phyloP scores from a whole-genome alignment of 2,113 vertebrate species.

The Periophthalmodon schlosseri region DNA sequence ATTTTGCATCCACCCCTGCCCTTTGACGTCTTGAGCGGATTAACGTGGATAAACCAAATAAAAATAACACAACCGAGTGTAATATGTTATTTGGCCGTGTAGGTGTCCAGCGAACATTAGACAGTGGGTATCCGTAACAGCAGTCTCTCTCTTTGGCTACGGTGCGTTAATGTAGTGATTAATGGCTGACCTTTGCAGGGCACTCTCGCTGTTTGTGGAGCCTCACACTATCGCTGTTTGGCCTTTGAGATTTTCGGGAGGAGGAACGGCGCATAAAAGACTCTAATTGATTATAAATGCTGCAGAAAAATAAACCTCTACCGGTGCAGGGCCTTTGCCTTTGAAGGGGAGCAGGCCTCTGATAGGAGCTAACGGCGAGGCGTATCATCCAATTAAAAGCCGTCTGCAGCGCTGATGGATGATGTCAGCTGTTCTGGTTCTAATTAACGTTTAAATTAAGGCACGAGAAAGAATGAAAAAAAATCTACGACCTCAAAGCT shows the following conservation, averaged over 20 bases:
- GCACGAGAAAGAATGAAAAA: conserved; percentile 46
- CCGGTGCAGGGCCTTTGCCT: conserved; percentile 7
- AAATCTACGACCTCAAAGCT: conserved; percentile 34
- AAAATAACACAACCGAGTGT: background rate
- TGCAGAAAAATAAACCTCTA: background rate
- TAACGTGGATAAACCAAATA: background rate
- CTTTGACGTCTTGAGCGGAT: background rate
- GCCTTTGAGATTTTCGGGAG: conserved; percentile 6
- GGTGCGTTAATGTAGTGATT: conserved; percentile 10
- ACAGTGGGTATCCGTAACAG: background rate
- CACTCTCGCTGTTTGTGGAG: conserved; percentile 4
- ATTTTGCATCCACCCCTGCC: background rate
- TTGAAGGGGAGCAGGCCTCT: conserved; percentile 9
- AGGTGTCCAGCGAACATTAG: background rate
- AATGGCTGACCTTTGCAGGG: conserved; percentile 1
- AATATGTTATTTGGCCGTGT: background rate
- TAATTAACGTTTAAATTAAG: conserved; percentile 78
- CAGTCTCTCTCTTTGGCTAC: background rate
- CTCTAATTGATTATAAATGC: conserved; percentile 12
- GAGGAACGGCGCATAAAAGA: background rate
- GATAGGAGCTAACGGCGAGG: conserved; percentile 34
- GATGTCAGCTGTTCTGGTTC: conserved; percentile 77
- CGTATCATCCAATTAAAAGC: conserved; percentile 67
- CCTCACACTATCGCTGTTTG: background rate
- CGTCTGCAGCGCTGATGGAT: conserved; percentile 71